These are phyloP conservation scores for Gambusia holbrooki DNA, from an alignment of 2,113 vertebrate genomes.

Conservation along the genomic window DNA sequence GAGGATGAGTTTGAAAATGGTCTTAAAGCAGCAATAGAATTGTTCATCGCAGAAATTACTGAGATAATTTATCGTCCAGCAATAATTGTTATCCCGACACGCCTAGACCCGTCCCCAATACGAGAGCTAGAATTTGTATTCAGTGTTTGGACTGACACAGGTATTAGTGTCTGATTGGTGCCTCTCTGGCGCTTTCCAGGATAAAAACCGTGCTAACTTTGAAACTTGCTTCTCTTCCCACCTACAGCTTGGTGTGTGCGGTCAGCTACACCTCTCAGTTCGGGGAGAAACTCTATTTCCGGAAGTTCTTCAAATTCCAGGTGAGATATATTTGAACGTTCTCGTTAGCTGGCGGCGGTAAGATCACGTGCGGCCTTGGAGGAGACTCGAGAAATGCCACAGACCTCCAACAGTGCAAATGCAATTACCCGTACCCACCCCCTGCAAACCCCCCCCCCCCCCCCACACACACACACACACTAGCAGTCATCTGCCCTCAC, in stretches of 20 bases:
- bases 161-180: too few species aligned
- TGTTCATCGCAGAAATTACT: too few species aligned
- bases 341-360: not conserved
- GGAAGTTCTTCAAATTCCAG: slow-evolving; percentile 99
- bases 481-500: not conserved
- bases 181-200: not conserved
- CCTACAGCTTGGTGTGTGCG: slow-evolving; percentile 93
- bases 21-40: too few species aligned
- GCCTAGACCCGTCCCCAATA: too few species aligned
- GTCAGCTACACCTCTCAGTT: slow-evolving; percentile 96
- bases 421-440: slow-evolving; percentile 35
- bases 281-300: slow-evolving; percentile 98
- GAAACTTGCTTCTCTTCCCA: not conserved
- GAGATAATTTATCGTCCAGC: too few species aligned
- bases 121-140: too few species aligned
- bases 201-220: not conserved
- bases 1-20: too few species aligned
- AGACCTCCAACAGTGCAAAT: slow-evolving; percentile 38
- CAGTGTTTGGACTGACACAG: too few species aligned
- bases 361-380: slow-evolving; percentile 17
- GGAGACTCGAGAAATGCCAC: slow-evolving; percentile 64
- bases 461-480: not conserved
- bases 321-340: slow-evolving; percentile 72
- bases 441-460: accelerated
- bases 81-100: too few species aligned